Evolutionary conservation across 2,113 vertebrate species (phyloP), one percentile per base, ranked within the genome.

Genomic region (Etheostoma spectabile): DNA sequence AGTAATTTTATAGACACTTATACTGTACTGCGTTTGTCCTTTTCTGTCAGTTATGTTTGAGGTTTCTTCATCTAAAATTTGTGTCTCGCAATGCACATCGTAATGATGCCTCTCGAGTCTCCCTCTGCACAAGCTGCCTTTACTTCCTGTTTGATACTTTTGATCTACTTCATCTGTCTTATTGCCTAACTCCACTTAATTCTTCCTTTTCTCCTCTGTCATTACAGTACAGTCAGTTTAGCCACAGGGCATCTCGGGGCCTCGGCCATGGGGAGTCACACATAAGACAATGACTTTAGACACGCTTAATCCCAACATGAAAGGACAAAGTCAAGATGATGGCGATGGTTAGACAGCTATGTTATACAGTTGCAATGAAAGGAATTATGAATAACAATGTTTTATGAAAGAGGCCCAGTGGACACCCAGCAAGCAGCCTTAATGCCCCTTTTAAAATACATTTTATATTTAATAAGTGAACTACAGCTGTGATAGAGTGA

Each of bases 391-490:
- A 85, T 75, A 70, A 52, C 59, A 61, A 56, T 53, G 60, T 71
- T 77, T 74, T 51, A 68, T 79, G 33, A 57, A 71, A 83, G 74
- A 83, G 49, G 77, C 86, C 45, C 72, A 74, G 61, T 6, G 13
- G 82, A 84, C 61, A 61, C 48, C 53, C 61, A 60, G 57, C 59
- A 68, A 61, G 68, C 62, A 78, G 71, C 55, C 74, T 70, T 85
- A 86, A 85, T 79, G 76, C 51, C 56, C 71, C 61, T 88, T 84
- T 69, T 67, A 56, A 52, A 86, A 65, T 69, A 61, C n/a, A 52
- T 86, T 84, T 86, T 84, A 85, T 77, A 84, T 88, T 91, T 78
- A 83, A 71, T 87, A 75, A 61, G 79, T 45, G 75, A 76, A 79
- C 63, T 72, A 73, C 74, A 90, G 65, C 65, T 83, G 52, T 74